Percentiles rank a stretch among this genome's conserved stretches.
Evolutionary conservation across 2,888 invertebrate species (phyloP).

Genomic region (Lissocephala sabroskyi): DNA sequence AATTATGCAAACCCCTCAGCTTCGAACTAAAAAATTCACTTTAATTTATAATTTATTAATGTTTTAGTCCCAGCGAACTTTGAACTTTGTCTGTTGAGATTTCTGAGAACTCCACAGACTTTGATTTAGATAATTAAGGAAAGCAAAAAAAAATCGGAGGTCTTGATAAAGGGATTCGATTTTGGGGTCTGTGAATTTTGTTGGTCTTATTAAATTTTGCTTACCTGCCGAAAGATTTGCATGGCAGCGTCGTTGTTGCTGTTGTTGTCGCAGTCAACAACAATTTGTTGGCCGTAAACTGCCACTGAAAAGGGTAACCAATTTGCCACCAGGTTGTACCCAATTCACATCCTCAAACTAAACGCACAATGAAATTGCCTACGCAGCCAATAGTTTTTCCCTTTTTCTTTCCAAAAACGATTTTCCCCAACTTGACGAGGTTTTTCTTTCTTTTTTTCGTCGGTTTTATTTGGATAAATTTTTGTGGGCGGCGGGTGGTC

Average conservation of each 20-base stretch:
- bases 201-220: background rate
- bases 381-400: conserved; percentile 52
- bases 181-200: too few species aligned
- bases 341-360: conserved; percentile 24
- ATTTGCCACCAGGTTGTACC: conserved; percentile 28
- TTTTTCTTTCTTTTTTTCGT: conserved; percentile 53
- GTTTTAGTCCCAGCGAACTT: background rate
- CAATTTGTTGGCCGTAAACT: conserved; percentile 48
- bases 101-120: too few species aligned
- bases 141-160: too few species aligned
- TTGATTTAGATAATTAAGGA: too few species aligned
- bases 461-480: conserved; percentile 28
- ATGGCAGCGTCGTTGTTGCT: conserved; percentile 26
- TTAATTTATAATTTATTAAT: conserved; percentile 56
- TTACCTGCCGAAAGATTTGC: conserved; percentile 2
- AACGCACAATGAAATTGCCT: conserved; percentile 55
- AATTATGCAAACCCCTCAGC: background rate
- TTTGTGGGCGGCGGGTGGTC: too few species aligned
- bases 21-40: conserved; percentile 41
- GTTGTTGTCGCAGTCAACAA: conserved; percentile 26
- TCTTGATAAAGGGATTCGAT: too few species aligned
- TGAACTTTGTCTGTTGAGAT: background rate
- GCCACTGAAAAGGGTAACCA: conserved; percentile 60
- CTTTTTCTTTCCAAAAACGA: conserved; percentile 2
- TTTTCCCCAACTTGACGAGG: background rate